Base-by-base conservation (phyloP, 2,113 vertebrate species). In the Oophaga pumilio region DNA sequence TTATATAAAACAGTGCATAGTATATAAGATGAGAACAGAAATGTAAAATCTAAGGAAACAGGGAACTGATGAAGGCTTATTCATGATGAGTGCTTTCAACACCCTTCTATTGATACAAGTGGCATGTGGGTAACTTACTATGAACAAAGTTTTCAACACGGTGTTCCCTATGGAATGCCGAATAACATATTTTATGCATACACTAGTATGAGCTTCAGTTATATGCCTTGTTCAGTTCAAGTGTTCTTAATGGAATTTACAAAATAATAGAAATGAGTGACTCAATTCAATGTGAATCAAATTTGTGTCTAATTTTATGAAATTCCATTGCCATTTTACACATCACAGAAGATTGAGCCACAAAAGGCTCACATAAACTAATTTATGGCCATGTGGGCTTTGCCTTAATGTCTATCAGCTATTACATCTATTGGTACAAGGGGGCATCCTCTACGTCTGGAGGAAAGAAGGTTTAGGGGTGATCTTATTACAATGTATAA, bases 21-120 rank as follows among this genome's bases (percentile, higher is more conserved):
- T 74, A 33, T 43, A 73, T 8, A 73, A 57, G 52, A 84, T 11
- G 24, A 71, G 82, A 56, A 57, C 68, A 84, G 68, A 73, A 84
- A 71, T 59, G 82, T 84, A 83, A 53, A 83, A 69, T 68, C 22
- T 83, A 26, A 74, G 26, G n/a, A 73, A 73, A 26, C 24, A 18
- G 73, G 24, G 43, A 53, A 56, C 49, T 73, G 49, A 52, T 74
- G 24, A 73, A 9, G 20, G 68, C 68, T 57, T 57, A 52, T 33
- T 71, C 82, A 24, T 73, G 82, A 84, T 71, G 26, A 57, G 66
- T 26, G 66, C 28, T 84, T 84, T 84, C 82, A 74, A 73, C 82
- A 74, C 82, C 26, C 43, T 84, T 73, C 52, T 84, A 68, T 84
- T 84, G 82, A 84, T 74, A 84, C 82, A 84, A 73, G 68, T 84